These are phyloP conservation scores for Adela reaumurella DNA, from an alignment of 2,888 invertebrate species.

Conservation along the genomic window DNA sequence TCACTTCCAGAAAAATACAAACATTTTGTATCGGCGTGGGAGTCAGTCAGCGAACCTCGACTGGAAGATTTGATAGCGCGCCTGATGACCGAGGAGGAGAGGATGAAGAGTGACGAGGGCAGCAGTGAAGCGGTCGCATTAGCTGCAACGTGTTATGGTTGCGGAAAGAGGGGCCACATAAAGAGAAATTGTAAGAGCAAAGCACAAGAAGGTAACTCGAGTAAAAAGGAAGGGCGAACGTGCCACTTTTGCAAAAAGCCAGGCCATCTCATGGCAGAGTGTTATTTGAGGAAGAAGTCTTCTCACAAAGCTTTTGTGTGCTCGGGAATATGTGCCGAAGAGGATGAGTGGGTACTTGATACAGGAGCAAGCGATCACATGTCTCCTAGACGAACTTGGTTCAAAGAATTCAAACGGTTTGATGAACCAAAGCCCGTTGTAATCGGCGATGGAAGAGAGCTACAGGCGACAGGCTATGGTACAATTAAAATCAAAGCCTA, in stretches of 20 bases:
- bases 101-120: conserved; percentile 1
- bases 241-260: conserved; percentile 3
- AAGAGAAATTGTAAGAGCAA: no score
- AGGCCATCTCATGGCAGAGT: conserved; percentile 3
- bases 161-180: no score
- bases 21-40: conserved; percentile 22
- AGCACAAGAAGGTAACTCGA: no score
- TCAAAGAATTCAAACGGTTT: no score
- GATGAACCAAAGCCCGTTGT: no score
- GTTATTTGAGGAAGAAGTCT: background rate
- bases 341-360: conserved; percentile 2
- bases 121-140: background rate
- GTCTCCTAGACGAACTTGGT: no score
- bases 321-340: background rate
- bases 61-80: conserved; percentile 5
- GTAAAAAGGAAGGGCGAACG: background rate
- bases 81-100: conserved; percentile 5
- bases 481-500: no score
- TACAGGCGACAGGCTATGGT: no score
- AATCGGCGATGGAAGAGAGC: no score
- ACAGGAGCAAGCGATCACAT: conserved; percentile 2
- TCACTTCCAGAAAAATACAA: conserved; percentile 19
- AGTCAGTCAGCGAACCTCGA: conserved; percentile 8
- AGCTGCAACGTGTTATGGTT: background rate
- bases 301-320: background rate